A percentile compares a stretch with the other conserved stretches of the same genome.
Conservation (phyloP, 2,888 invertebrate genomes). For the Phengaris alcon region DNA sequence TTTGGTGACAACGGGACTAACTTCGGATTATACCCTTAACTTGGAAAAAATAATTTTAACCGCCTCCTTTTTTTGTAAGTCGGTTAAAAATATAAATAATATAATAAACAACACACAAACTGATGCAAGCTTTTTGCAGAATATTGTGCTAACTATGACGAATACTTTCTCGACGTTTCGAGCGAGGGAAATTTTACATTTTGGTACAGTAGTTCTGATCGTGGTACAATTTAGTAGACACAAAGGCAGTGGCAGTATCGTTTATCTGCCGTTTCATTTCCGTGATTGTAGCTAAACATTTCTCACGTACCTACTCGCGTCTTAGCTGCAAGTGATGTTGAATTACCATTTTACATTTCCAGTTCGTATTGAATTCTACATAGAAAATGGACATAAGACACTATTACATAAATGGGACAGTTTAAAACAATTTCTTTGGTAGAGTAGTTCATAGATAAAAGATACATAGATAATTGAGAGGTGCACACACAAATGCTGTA, state of each 20-base stretch:
- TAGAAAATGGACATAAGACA: neutral
- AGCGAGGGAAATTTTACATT: neutral
- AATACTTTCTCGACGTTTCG: neutral
- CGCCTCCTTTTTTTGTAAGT: too few relatives aligned
- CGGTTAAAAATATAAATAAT: too few relatives aligned
- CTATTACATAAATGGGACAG: neutral
- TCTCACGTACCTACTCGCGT: slow-evolving; percentile 6
- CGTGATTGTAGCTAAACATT: slow-evolving; percentile 25
- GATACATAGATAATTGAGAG: too few relatives aligned
- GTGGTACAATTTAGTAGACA: slow-evolving; percentile 17
- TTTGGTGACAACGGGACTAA: too few relatives aligned
- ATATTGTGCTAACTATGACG: neutral
- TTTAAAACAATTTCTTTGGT: neutral
- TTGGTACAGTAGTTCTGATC: neutral
- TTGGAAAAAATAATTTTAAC: too few relatives aligned
- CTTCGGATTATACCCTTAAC: too few relatives aligned
- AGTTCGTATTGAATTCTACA: neutral
- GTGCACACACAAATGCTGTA: too few relatives aligned
- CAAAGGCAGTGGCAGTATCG: slow-evolving; percentile 18
- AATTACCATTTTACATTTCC: slow-evolving; percentile 25
- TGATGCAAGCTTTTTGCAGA: neutral
- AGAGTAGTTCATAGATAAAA: neutral
- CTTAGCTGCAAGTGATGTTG: neutral
- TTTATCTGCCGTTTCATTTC: slow-evolving; percentile 26
- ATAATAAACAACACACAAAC: too few relatives aligned